Evolutionary conservation across 2,888 invertebrate genomes (phyloP).

Genomic region (Epistrophe grossulariae): DNA sequence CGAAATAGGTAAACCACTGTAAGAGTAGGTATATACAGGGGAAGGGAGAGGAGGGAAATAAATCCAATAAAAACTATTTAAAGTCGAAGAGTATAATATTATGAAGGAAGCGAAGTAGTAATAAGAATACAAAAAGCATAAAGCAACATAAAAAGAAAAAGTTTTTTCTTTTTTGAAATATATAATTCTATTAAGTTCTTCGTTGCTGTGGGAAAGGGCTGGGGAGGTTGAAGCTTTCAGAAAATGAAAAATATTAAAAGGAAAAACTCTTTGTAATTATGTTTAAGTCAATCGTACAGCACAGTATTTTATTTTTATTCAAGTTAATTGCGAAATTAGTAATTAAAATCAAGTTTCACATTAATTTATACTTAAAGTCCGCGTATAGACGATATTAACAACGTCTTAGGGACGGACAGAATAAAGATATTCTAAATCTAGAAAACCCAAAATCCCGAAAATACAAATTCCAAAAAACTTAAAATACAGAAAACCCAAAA

Average conservation of each 20-base stretch:
- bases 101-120: conserved; percentile 52
- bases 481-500: too few relatives aligned
- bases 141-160: conserved; percentile 31
- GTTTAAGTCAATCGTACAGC: not conserved
- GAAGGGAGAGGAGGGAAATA: conserved; percentile 5
- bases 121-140: conserved; percentile 34
- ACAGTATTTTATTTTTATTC: not conserved
- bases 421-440: too few relatives aligned
- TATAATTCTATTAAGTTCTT: conserved; percentile 69
- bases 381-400: too few relatives aligned
- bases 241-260: not conserved
- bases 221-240: conserved; percentile 20
- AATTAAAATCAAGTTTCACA: too few relatives aligned
- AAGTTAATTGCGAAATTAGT: too few relatives aligned
- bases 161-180: not conserved
- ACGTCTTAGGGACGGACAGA: too few relatives aligned
- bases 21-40: not conserved
- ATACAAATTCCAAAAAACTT: too few relatives aligned
- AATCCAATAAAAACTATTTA: conserved; percentile 71
- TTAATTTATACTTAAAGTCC: too few relatives aligned
- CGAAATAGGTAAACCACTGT: conserved; percentile 3
- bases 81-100: conserved; percentile 33
- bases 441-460: too few relatives aligned
- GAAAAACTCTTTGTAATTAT: not conserved
- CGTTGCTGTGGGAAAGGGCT: too few relatives aligned